Percentiles rank a stretch among this genome's conserved stretches.
Evolutionary conservation across 2,113 vertebrate genomes (phyloP).

Genomic region (Dicerorhinus sumatrensis): DNA sequence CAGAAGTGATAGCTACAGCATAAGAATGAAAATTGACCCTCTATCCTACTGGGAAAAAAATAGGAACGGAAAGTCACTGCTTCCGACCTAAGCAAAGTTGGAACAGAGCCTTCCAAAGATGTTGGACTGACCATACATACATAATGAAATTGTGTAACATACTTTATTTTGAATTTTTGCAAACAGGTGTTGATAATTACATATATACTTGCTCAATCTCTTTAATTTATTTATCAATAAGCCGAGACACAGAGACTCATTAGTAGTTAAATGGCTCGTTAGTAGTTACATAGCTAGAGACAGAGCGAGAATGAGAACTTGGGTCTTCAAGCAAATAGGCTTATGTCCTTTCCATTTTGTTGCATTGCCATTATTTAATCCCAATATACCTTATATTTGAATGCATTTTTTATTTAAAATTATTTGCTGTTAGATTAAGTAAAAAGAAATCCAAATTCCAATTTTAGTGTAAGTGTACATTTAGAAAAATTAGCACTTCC

Average conservation of each 20-base stretch:
- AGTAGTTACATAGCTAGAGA: background rate
- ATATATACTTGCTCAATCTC: background rate
- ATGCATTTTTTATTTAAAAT: background rate
- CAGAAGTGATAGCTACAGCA: background rate
- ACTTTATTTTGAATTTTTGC: background rate
- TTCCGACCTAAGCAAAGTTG: background rate
- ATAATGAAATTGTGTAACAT: background rate
- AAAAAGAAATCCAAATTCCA: background rate
- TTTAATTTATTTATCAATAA: background rate
- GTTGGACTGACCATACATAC: background rate
- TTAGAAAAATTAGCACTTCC: background rate
- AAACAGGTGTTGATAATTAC: background rate
- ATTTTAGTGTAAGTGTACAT: background rate
- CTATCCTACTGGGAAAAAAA: background rate
- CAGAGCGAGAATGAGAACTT: background rate
- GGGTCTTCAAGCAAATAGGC: background rate
- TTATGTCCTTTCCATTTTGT: background rate
- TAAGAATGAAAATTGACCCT: background rate
- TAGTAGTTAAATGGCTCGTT: background rate
- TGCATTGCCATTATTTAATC: background rate
- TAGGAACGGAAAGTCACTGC: rapidly evolving
- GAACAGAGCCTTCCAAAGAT: background rate
- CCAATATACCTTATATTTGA: background rate
- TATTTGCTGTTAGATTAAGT: background rate
- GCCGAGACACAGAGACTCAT: background rate